Evolutionary conservation across 1,140 invertebrate species (phyloP), one percentile per base, ranked within the genome.

Genomic region (Aphidius gifuensis): DNA sequence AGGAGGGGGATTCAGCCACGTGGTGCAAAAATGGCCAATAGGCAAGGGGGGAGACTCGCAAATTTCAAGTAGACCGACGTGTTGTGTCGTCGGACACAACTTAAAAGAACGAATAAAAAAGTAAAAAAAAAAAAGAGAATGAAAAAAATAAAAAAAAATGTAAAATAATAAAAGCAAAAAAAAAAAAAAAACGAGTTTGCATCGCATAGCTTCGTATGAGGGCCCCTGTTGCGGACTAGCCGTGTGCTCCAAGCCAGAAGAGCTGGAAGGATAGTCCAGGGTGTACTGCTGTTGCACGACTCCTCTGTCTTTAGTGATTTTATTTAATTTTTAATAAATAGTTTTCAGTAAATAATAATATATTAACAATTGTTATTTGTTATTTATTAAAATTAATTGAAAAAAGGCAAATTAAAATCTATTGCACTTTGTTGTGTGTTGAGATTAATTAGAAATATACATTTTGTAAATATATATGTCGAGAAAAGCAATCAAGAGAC

Each of bases 111-210:
- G 65, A 60, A 63, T 64, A 68, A 63, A 64, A 70, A 65, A 65
- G 62, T 60, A 16, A 32, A 50, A 53, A 43, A 53, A 43, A 56
- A 48, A 58, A 43, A 44, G 44, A 54, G 49, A 47, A 58, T 46
- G 57, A 49, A 38, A 60, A 53, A 53, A 47, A 46, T 42, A 48
- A 57, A 42, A 16, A 60, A 60, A n/a, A 53, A 48, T n/a, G 53
- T 60, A 64, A 60, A 62, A 58, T 64, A 67, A 56, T 66, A 68
- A 66, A 73, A 67, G 23, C 60, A 64, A 60, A 62, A 58, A 65
- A 66, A 56, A 67, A 68, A 66, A 73, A 67, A 69, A 68, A 75
- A 74, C 75, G 70, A 75, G 78, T 79, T 80, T 78, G 75, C 77
- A 78, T 75, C 71, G 76, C 64, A 57, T 71, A 64, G 65, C 71